Percentiles rank a stretch among this genome's conserved stretches.
These are phyloP conservation scores for Lydus trimaculatus DNA, from an alignment of 2,888 invertebrate genomes.

Conservation along the genomic window DNA sequence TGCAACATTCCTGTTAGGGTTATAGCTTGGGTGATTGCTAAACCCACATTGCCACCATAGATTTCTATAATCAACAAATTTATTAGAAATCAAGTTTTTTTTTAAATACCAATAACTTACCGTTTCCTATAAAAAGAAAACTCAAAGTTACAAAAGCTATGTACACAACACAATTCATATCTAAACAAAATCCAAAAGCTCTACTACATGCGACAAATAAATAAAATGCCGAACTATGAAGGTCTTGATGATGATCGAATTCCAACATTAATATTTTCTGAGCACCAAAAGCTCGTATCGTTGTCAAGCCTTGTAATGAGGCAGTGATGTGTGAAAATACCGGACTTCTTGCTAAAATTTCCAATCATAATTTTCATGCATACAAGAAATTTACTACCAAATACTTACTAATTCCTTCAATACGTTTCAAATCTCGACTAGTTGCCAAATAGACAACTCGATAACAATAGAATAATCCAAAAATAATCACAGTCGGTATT, in stretches of 20 bases:
- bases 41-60: conserved; percentile 76
- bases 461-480: conserved; percentile 69
- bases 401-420: conserved; percentile 71
- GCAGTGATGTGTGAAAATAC: conserved; percentile 80
- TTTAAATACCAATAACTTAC: background rate
- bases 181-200: conserved; percentile 76
- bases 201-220: conserved; percentile 69
- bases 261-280: conserved; percentile 69
- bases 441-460: conserved; percentile 72
- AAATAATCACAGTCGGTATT: conserved; percentile 69
- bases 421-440: conserved; percentile 75
- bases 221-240: conserved; percentile 79
- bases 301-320: conserved; percentile 77
- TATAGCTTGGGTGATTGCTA: conserved; percentile 84
- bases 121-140: conserved; percentile 40
- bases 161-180: conserved; percentile 56
- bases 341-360: conserved; percentile 73
- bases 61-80: conserved; percentile 55
- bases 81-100: background rate
- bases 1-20: conserved; percentile 74
- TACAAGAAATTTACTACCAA: background rate
- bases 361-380: too few species aligned
- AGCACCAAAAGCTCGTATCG: conserved; percentile 76
- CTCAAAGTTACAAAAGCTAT: conserved; percentile 48
- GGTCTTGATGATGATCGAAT: conserved; percentile 71